Base-by-base conservation (phyloP, 2,797 vertebrate genomes). In the Pampus argenteus region DNA sequence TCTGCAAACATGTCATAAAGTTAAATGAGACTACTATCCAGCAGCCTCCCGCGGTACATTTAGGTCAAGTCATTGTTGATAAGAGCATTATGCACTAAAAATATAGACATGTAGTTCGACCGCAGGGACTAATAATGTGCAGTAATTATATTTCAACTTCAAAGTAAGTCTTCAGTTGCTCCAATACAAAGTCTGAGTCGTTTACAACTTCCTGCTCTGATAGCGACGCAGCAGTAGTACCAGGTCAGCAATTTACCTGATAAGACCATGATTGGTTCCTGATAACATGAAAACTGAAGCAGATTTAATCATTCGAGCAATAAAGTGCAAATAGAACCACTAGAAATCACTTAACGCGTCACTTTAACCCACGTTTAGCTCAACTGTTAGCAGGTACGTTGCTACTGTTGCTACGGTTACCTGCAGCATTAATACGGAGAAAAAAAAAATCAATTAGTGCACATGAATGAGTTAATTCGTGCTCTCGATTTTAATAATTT, bases 161-260 rank as follows among this genome's bases (percentile, higher is more conserved):
- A 74, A 64, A 66, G 65, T 40, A 29, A 72, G 60, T n/a, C 26
- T 44, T 29, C 0, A 36, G 29, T 10, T 38, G 14, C 17, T 6
- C 26, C 1, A 38, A 73, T 11, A 69, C 59, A 74, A 77, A 73
- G 45, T 75, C 70, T 71, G 56, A 66, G 23, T 57, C 3, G 9
- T 84, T 74, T 74, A 80, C 26, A 8, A 61, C 77, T 45, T 79
- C 52, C 29, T 45, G 13, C 36, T 50, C 61, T 45, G 54, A 82
- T 65, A 69, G 11, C 1, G 23, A 4, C 59, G 57, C 7, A 57
- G 8, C 11, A 68, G 15, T 18, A 9, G 29, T 47, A 61, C 62
- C 55, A 58, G 65, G 68, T 78, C 81, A 81, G 68, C 84, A 47
- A 1, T 59, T 63, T 51, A 22, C 13, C 4, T 9, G 69, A 78